phyloP scores from a whole-genome alignment of 2,113 vertebrate genomes.

The Synodontis membranacea region DNA sequence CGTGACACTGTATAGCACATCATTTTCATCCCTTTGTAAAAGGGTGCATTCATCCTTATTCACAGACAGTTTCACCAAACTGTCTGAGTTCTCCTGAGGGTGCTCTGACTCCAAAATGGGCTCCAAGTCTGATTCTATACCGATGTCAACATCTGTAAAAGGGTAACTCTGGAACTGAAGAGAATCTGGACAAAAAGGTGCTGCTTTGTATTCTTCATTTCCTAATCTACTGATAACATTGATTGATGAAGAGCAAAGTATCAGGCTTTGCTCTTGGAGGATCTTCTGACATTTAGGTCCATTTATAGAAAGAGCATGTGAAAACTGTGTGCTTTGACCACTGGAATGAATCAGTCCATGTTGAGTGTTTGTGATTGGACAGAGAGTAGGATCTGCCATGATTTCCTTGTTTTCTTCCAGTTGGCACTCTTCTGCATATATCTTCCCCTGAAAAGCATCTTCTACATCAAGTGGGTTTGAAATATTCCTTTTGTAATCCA shows the following conservation, averaged over 20 bases:
- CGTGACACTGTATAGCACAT: neutral
- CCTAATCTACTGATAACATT: neutral
- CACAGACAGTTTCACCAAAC: neutral
- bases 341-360: neutral
- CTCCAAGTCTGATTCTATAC: constrained; percentile 40
- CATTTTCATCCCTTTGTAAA: neutral
- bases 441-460: constrained; percentile 8
- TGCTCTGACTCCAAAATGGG: constrained; percentile 46
- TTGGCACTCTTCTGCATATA: constrained; percentile 14
- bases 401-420: neutral
- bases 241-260: neutral
- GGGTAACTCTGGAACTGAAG: constrained; percentile 3
- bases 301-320: neutral
- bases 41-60: neutral
- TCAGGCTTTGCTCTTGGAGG: neutral
- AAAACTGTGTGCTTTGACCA: constrained; percentile 7
- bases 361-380: constrained; percentile 14
- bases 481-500: neutral
- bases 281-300: neutral
- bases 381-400: neutral
- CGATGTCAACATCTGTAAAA: constrained; percentile 29
- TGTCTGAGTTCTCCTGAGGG: constrained; percentile 32
- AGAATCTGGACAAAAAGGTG: constrained; percentile 15
- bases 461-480: neutral
- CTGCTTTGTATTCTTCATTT: neutral